These are phyloP conservation scores for Campylomormyrus numenius DNA, from an alignment of 2,113 vertebrate genomes.

Conservation along the genomic window DNA sequence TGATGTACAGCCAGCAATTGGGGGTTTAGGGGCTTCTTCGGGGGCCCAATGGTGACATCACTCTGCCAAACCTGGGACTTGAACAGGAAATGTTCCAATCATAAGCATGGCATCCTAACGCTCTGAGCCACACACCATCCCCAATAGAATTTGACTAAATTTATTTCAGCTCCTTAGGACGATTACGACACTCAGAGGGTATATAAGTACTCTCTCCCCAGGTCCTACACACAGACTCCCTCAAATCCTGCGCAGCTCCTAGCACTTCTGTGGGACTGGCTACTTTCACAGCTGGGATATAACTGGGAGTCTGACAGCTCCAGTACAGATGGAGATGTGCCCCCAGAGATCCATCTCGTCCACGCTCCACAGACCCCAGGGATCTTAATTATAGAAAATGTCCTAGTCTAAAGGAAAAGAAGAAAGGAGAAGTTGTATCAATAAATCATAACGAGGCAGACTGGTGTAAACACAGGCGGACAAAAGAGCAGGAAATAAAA, in stretches of 20 bases:
- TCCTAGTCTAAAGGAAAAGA: conserved; percentile 12
- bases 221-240: background rate
- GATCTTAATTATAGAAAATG: conserved; percentile 44
- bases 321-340: conserved; percentile 65
- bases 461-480: conserved; percentile 21
- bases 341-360: conserved; percentile 66
- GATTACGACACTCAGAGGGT: background rate
- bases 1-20: background rate
- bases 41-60: background rate
- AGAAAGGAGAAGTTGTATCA: conserved; percentile 36
- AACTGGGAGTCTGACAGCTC: conserved; percentile 63
- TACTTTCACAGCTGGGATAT: conserved; percentile 50
- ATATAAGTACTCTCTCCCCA: background rate
- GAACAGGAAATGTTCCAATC: background rate
- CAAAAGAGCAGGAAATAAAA: conserved; percentile 17
- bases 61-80: background rate
- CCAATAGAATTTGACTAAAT: background rate
- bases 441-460: conserved; percentile 49
- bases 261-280: background rate
- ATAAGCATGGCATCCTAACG: background rate
- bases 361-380: conserved; percentile 49
- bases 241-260: background rate
- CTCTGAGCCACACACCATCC: background rate
- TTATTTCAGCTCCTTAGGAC: background rate
- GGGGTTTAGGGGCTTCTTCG: background rate